phyloP scores from a whole-genome alignment of 2,797 vertebrate species.

The Gymnodraco acuticeps region DNA sequence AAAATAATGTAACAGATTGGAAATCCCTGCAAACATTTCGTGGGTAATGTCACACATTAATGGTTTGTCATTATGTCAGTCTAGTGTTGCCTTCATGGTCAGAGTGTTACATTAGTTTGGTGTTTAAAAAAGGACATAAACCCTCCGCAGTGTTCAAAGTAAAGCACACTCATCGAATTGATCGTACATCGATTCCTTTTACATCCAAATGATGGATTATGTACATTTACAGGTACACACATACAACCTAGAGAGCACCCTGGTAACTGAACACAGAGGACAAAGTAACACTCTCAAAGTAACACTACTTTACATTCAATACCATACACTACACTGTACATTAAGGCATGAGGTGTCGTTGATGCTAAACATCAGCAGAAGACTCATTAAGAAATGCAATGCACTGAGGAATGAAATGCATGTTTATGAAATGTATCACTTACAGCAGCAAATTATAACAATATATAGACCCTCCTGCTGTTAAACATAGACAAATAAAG shows the following conservation, averaged over 20 bases:
- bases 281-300: constrained; percentile 65
- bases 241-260: constrained; percentile 73
- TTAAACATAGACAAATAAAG: constrained; percentile 21
- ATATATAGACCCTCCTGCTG: constrained; percentile 36
- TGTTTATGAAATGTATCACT: constrained; percentile 47
- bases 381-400: constrained; percentile 66
- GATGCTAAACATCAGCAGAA: constrained; percentile 76
- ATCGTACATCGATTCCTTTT: constrained; percentile 53
- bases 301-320: constrained; percentile 76
- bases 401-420: constrained; percentile 70
- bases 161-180: constrained; percentile 47
- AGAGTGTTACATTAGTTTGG: constrained; percentile 51
- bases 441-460: constrained; percentile 50
- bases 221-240: constrained; percentile 66
- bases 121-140: constrained; percentile 45
- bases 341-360: constrained; percentile 88
- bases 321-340: constrained; percentile 81
- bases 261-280: constrained; percentile 71
- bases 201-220: constrained; percentile 68
- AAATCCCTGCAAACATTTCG: constrained; percentile 81
- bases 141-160: constrained; percentile 52
- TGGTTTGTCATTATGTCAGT: constrained; percentile 49
- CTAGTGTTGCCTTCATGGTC: constrained; percentile 50
- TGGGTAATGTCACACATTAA: constrained; percentile 65
- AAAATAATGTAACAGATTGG: constrained; percentile 57